Evolutionary conservation across 2,888 invertebrate species (phyloP), one percentile per base, ranked within the genome.

Genomic region (Tortricodes alternella): DNA sequence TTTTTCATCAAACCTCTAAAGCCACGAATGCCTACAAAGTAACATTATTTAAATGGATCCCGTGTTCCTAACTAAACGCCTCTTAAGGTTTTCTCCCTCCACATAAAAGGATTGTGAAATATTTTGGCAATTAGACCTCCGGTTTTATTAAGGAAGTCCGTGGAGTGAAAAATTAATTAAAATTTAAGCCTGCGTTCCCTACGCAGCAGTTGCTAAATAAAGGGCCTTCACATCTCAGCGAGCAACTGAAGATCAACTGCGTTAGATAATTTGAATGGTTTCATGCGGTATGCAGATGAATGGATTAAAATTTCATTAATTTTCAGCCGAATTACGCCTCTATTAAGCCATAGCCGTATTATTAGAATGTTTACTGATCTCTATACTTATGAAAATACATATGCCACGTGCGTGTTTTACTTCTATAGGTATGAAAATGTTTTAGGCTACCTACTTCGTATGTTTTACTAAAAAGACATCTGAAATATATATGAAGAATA

Each of bases 161-260:
- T 81, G 73, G 75, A 85, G 85, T 86, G 85, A 86, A 87, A 88
- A 88, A 88, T 87, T 89, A 87, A 88, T 89, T 87, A 88, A 85
- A 86, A 78, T 85, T 84, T 80, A 85, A 86, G 77, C 85, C 82
- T 76, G 71, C 74, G 73, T 70, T 76, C 79, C 76, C 81, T 74
- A 68, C 70, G 76, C 74, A 74, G 74, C 72, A 77, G 76, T 74
- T 68, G 67, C 70, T 71, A 76, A 77, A 84, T 80, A 80, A 85
- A 81, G 78, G 74, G 73, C 71, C 74, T 77, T 80, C 75, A 83
- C 85, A 84, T 85, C 80, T 82, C 87, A 85, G 76, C 85, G 85
- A 83, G 75, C 83, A 83, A 80, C 83, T 82, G 86, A 84, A 86
- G 87, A 89, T 88, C 80, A 83, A 70, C 73, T 79, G 64, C 73